Evolutionary conservation across 1,140 invertebrate species (phyloP), one percentile per base, ranked within the genome.

Genomic region (Coptotermes formosanus): DNA sequence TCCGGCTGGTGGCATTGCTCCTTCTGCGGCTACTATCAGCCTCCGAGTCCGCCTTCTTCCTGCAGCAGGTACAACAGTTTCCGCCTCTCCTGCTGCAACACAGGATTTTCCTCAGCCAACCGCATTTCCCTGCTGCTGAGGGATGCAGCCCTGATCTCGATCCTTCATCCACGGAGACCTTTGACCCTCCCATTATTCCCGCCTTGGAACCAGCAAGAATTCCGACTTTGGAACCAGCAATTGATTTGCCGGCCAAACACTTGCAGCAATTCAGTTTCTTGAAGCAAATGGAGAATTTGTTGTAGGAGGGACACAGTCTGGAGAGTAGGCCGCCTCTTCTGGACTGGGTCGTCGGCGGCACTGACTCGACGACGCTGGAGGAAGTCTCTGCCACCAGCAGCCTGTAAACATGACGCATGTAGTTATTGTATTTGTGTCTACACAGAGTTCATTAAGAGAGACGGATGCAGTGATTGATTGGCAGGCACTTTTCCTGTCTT

Each of bases 11-110:
- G 43, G 89, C 90, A 44, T 91, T 90, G 87, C 91, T 92, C 69
- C 90, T 91, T 87, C 91, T 88, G 89, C 91, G 91, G 88, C 91
- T 30, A 21, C n/a, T n/a, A 16, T 75, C 64, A 8, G 85, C n/a
- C 43, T 25, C 30, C 9, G 48, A 12, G 38, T 86, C 88, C 86
- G 82, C 86, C 85, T 89, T 90, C 45, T 82, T 86, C 83, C 86
- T 85, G 84, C 83, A 85, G 30, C 83, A 87, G 82, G 83, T 55
- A 48, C 83, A 84, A 23, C 23, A 45, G n/a, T 23, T 30, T 16
- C 38, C n/a, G 19, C 23, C 12, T 23, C 82, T 83, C 14, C 82
- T 83, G 82, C 82, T 21, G n/a, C 43, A 84, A 12, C 83, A 84
- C 48, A 55, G n/a, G 3, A 84, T 8, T 23, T 19, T 55, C 23